A percentile compares a stretch with the other conserved stretches of the same genome.
Evolutionary conservation across 2,113 vertebrate species (phyloP).

Genomic region (Sinocyclocheilus maitianheensis): DNA sequence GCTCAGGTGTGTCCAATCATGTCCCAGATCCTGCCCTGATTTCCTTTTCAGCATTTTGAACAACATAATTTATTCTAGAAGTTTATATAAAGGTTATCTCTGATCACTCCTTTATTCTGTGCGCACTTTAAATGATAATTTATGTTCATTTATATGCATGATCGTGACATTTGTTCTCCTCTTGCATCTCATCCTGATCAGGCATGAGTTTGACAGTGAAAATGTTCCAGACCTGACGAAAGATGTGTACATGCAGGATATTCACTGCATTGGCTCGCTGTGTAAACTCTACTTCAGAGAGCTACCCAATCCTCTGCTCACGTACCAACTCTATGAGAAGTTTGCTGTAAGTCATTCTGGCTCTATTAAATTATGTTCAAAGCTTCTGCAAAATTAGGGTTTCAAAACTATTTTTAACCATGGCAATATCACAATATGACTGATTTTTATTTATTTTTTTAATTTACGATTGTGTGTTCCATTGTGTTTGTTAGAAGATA

Average conservation of each 20-base stretch:
- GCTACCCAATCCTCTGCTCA: constrained; percentile 82
- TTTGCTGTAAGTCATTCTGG: constrained; percentile 77
- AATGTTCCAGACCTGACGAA: constrained; percentile 78
- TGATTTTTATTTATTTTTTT: background rate
- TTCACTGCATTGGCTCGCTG: constrained; percentile 83
- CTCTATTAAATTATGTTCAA: background rate
- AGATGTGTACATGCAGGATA: constrained; percentile 80
- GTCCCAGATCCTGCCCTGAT: background rate
- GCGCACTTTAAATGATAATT: background rate
- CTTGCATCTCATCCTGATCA: constrained; percentile 44
- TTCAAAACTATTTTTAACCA: background rate
- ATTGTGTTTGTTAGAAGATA: background rate
- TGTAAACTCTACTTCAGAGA: constrained; percentile 86
- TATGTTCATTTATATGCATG: background rate
- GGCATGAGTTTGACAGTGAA: constrained; percentile 84
- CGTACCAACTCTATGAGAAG: constrained; percentile 81
- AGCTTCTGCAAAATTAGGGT: background rate
- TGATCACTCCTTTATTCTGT: background rate
- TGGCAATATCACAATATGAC: background rate
- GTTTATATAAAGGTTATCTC: background rate
- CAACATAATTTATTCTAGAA: background rate
- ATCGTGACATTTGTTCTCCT: background rate
- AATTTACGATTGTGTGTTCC: no score
- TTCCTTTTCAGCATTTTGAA: background rate
- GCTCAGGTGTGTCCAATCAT: constrained; percentile 68